Evolutionary conservation across 2,113 vertebrate species (phyloP).

Genomic region (Nasalis larvatus): DNA sequence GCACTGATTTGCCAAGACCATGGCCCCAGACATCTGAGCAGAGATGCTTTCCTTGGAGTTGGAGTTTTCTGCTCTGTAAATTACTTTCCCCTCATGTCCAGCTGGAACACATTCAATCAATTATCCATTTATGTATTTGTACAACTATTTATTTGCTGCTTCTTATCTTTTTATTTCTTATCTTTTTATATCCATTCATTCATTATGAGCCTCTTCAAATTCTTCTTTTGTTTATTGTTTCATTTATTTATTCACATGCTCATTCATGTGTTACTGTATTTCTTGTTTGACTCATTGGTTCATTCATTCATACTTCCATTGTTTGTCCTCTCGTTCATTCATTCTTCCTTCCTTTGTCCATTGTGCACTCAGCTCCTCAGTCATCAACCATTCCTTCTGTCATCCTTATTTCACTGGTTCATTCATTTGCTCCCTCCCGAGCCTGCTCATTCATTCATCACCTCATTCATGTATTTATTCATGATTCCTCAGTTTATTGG

Average conservation of each 20-base stretch:
- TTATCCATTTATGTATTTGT: accelerated
- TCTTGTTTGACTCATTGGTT: too few relatives aligned
- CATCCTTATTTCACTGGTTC: neutral
- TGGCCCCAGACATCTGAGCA: neutral
- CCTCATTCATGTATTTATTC: neutral
- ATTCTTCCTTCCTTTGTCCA: accelerated
- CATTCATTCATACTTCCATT: neutral
- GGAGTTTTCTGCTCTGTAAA: neutral
- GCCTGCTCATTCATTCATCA: neutral
- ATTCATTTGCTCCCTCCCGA: neutral
- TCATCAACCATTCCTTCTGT: neutral
- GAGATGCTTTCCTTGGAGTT: neutral
- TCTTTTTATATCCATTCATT: neutral
- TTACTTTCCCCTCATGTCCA: accelerated
- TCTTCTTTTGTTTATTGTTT: neutral
- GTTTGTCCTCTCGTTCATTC: too few relatives aligned
- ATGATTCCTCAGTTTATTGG: neutral
- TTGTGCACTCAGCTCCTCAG: neutral
- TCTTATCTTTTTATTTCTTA: neutral
- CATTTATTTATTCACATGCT: neutral
- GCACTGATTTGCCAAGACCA: neutral
- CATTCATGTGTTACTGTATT: neutral
- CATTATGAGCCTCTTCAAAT: neutral
- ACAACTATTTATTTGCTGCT: neutral
- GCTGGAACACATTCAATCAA: accelerated